Conservation (phyloP, 1,140 invertebrate genomes). For the Pseudomyrmex sp. region DNA sequence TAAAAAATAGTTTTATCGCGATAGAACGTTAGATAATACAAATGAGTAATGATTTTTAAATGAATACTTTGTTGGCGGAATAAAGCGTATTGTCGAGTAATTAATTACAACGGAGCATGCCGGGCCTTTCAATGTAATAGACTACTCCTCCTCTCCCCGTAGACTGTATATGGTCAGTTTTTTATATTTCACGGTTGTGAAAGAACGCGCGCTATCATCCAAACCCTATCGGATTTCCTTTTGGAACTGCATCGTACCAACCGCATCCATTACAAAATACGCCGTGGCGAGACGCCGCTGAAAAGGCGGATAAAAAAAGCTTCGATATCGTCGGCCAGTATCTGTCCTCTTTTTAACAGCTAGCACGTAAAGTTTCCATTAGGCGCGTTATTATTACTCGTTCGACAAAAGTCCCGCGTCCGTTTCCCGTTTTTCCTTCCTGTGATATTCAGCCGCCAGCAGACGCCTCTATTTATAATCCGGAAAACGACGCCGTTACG, state of each 20-base stretch:
- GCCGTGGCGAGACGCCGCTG: constrained; percentile 17
- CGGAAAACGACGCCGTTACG: constrained; percentile 30
- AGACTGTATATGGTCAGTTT: background rate
- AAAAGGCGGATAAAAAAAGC: constrained; percentile 33
- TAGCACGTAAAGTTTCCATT: constrained; percentile 62
- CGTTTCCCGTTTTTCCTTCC: constrained; percentile 49
- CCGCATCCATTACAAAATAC: constrained; percentile 43
- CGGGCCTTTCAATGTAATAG: background rate
- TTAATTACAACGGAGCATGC: background rate
- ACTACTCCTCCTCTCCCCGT: background rate
- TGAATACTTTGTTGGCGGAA: background rate
- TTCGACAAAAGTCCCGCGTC: constrained; percentile 38
- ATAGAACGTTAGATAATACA: background rate
- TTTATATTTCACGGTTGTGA: background rate
- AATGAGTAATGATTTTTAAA: background rate
- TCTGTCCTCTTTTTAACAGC: constrained; percentile 32
- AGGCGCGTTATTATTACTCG: constrained; percentile 61
- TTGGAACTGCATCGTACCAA: constrained; percentile 14
- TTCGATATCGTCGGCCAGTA: background rate
- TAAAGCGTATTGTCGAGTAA: background rate
- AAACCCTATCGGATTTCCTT: constrained; percentile 50
- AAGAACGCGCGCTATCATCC: constrained; percentile 13
- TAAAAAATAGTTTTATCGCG: no score
- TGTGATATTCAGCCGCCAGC: background rate
- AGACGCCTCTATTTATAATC: constrained; percentile 56